phyloP scores from a whole-genome alignment of 2,113 vertebrate genomes.

The Cynopterus brachyotis region DNA sequence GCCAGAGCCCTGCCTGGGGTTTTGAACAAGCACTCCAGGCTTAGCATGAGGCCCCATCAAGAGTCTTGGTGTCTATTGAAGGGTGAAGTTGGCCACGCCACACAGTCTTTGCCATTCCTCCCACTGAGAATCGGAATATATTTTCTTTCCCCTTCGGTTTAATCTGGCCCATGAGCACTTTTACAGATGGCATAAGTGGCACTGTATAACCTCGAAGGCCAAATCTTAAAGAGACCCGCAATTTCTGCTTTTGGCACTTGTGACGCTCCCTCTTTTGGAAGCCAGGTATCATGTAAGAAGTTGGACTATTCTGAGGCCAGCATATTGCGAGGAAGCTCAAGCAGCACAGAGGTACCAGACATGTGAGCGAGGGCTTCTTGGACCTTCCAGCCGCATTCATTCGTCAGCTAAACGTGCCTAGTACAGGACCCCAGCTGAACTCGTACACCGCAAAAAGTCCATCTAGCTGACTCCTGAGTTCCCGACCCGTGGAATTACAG shows the following conservation, averaged over 20 bases:
- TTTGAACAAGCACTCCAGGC: neutral
- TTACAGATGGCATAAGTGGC: neutral
- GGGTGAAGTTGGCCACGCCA: neutral
- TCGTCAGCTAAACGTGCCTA: neutral
- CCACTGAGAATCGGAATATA: neutral
- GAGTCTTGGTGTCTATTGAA: neutral
- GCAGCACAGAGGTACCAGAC: neutral
- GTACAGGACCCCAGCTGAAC: neutral
- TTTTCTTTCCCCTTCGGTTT: neutral
- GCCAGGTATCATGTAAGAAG: neutral
- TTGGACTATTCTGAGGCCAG: neutral
- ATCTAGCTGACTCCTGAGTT: neutral
- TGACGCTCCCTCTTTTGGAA: neutral
- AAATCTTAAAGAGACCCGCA: neutral
- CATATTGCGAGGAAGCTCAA: neutral
- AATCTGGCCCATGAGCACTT: neutral
- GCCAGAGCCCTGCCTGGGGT: neutral
- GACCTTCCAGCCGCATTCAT: neutral
- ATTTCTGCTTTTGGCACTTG: neutral
- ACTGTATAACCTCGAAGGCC: neutral
- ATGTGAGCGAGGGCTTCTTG: neutral
- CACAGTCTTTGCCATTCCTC: neutral
- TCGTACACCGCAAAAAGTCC: neutral
- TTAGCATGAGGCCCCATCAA: neutral
- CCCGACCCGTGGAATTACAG: neutral